Evolutionary conservation across 1,140 invertebrate species (phyloP), one percentile per base, ranked within the genome.

Genomic region (Lasaia peninsularis): DNA sequence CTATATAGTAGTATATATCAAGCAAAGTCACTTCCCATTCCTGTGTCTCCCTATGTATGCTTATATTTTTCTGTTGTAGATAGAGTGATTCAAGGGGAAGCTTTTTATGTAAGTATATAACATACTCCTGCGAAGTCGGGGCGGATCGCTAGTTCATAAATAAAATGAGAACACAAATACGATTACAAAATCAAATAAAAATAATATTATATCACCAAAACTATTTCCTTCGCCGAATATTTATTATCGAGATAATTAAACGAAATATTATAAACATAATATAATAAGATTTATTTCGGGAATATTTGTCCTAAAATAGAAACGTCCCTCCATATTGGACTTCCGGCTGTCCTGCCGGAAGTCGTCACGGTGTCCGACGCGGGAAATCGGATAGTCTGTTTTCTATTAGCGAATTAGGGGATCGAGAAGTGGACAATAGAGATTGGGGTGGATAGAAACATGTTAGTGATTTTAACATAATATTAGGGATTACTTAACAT

Each of bases 361-460:
- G 75, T 78, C 78, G 75, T 78, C 73, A 76, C 69, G 67, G 56
- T 72, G 77, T 71, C 74, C 69, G 65, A 61, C 61, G 57, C 60
- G 61, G 68, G 82, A 78, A 76, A 80, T 81, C 69, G 67, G 74
- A 78, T 83, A 76, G 69, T 73, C 69, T 76, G 73, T 71, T 78
- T 78, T 82, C 77, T 78, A 80, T 86, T 82, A 86, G 69, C 73
- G 78, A 80, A 86, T 83, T 80, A 79, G 79, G 80, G 82, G 78
- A 64, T 33, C 53, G 51, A 58, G 31, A 51, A 67, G 67, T 70
- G 69, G 68, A 64, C 63, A 65, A 31, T 20, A 52, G 65, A 59
- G 57, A 61, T 44, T 44, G 40, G 18, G 37, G 20, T 44, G 53
- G 57, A 52, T 50, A 49, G 40, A 35, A 52, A 56, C 55, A 55